phyloP scores from a whole-genome alignment of 1,140 invertebrate genomes.

The Bombus affinis region DNA sequence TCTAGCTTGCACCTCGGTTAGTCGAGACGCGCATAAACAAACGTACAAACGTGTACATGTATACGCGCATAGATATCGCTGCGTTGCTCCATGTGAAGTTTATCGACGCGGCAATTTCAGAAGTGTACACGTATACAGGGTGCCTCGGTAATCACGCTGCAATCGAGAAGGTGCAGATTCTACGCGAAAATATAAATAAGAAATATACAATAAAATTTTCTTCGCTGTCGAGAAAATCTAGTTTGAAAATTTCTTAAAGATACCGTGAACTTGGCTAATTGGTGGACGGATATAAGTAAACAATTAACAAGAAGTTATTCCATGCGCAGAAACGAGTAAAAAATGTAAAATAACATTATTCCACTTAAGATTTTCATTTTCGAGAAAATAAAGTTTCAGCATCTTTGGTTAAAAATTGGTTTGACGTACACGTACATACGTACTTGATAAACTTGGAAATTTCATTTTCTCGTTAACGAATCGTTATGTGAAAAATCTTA shows the following conservation, averaged over 20 bases:
- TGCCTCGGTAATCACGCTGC: neutral
- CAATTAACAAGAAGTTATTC: too few species aligned
- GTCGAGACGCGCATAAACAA: slow-evolving; percentile 27
- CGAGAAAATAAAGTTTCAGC: too few species aligned
- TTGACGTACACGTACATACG: neutral
- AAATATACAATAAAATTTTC: neutral
- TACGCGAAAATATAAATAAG: neutral
- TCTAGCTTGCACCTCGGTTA: slow-evolving; percentile 35
- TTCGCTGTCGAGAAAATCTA: neutral
- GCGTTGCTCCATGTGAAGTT: slow-evolving; percentile 24
- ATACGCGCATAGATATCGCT: slow-evolving; percentile 34
- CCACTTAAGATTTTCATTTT: too few species aligned
- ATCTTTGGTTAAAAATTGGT: too few species aligned
- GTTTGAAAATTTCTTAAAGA: neutral
- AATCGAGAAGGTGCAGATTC: neutral
- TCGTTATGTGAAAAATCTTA: neutral
- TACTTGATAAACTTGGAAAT: neutral
- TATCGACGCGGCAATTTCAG: slow-evolving; percentile 39
- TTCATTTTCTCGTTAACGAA: neutral
- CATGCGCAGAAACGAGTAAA: too few species aligned
- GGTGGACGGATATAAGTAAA: too few species aligned
- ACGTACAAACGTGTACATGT: neutral
- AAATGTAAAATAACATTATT: too few species aligned
- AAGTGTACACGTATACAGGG: neutral
- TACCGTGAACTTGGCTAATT: too few species aligned